Evolutionary conservation across 2,888 invertebrate species (phyloP).

Genomic region (Taphrorychus bicolor): DNA sequence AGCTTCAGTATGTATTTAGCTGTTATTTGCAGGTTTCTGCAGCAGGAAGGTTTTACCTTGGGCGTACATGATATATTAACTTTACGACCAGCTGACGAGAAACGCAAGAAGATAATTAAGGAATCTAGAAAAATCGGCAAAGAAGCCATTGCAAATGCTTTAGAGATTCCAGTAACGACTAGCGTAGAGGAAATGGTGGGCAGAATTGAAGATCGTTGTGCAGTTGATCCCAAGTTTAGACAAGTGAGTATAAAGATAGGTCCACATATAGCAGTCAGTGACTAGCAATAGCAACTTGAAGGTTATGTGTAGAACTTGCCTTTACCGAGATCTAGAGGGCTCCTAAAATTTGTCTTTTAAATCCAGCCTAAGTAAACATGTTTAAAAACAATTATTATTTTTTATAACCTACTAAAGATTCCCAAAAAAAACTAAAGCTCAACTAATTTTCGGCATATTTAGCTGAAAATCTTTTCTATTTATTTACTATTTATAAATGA

Average conservation of each 20-base stretch:
- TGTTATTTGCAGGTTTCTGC: slow-evolving; percentile 69
- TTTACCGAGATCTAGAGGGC: not conserved
- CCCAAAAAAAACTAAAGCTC: too few species aligned
- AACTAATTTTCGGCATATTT: too few species aligned
- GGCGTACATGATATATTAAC: slow-evolving; percentile 96
- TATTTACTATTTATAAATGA: too few species aligned
- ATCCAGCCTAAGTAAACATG: too few species aligned
- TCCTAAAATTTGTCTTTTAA: too few species aligned
- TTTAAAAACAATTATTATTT: too few species aligned
- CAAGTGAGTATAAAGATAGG: slow-evolving; percentile 60
- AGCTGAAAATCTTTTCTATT: too few species aligned
- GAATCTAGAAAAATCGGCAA: slow-evolving; percentile 64
- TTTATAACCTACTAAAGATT: too few species aligned
- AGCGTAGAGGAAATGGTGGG: slow-evolving; percentile 67
- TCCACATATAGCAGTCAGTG: too few species aligned
- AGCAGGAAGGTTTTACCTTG: slow-evolving; percentile 91
- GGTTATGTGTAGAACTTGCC: not conserved
- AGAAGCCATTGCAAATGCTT: slow-evolving; percentile 64
- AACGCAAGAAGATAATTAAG: slow-evolving; percentile 73
- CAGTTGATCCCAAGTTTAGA: slow-evolving; percentile 77
- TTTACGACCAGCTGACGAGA: slow-evolving; percentile 72
- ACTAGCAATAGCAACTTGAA: not conserved
- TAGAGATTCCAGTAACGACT: slow-evolving; percentile 68
- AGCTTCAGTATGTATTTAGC: not conserved
- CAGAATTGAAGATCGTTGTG: slow-evolving; percentile 75